Conservation (phyloP, 2,113 vertebrate species). For the Daubentonia madagascariensis region DNA sequence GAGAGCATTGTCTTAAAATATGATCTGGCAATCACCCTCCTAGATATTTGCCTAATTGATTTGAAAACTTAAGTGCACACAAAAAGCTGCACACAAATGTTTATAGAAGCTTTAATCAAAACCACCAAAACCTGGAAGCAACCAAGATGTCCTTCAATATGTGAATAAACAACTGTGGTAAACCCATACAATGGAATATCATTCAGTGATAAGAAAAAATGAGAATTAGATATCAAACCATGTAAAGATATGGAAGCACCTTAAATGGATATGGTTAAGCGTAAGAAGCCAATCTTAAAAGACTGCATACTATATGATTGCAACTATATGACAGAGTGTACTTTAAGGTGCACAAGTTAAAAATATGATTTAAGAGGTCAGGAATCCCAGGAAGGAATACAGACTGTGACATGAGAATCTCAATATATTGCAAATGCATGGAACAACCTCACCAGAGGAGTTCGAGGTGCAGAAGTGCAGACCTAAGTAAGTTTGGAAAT, state of each 20-base stretch:
- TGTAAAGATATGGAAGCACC: background rate
- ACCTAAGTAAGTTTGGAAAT: background rate
- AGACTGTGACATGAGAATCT: background rate
- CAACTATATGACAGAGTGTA: background rate
- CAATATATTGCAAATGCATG: background rate
- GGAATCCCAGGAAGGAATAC: background rate
- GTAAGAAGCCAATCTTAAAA: background rate
- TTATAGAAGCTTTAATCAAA: background rate
- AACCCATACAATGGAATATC: background rate
- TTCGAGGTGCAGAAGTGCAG: too few species aligned
- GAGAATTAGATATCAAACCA: background rate
- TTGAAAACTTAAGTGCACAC: background rate
- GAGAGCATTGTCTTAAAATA: background rate
- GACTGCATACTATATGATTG: background rate
- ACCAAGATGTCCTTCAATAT: background rate
- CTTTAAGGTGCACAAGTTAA: background rate
- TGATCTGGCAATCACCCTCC: background rate
- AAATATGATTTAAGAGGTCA: background rate
- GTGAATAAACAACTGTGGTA: background rate
- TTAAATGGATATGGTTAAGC: background rate
- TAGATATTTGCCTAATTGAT: background rate
- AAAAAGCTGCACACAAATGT: background rate
- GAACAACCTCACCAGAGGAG: background rate
- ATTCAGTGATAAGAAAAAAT: background rate
- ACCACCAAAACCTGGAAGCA: background rate